Base-by-base conservation (phyloP, 2,888 invertebrate species). In the Hypercompe scribonia region DNA sequence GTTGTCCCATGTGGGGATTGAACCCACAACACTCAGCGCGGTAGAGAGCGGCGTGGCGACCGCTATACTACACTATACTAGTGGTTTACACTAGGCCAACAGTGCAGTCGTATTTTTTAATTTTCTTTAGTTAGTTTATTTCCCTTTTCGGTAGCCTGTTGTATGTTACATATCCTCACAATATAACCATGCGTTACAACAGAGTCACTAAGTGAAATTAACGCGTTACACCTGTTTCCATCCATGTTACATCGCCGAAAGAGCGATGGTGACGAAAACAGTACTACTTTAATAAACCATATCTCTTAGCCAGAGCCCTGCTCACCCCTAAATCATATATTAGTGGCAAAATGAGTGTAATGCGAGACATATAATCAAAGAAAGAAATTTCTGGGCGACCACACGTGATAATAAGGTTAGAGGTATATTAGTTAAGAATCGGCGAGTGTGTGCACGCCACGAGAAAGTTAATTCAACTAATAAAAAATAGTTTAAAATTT, bases 291-390 rank as follows among this genome's bases (percentile, higher is more conserved):
- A 85, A 92, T 91, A 88, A 84, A 78, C 76, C 74, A 83, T 76
- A 74, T 70, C 79, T 74, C 78, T 86, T 83, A 86, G 80, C 82
- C 80, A 73, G 80, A 81, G 79, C 81, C 77, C 82, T 85, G 84
- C 83, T 80, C 86, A 87, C 90, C 89, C 90, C 91, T 94, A 94
- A 94, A 95, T 95, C 95, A 94, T 94, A 93, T 94, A 94, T 95
- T 94, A 94, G 93, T 91, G 93, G 91, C 87, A 92, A 93, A 94
- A 94, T 93, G 92, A 93, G 93, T 91, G 92, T 95, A 94, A 95
- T 95, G 93, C 92, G 80, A 74, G 90, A 91, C 92, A 92, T 92
- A 92, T 94, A 94, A 95, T 95, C 94, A 94, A 91, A 94, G 93
- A 92, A 93, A 90, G 93, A 92, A 93, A 93, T 93, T 91, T 91